Conservation (phyloP, 1,140 invertebrate species). For the Eupristina koningsbergeri region DNA sequence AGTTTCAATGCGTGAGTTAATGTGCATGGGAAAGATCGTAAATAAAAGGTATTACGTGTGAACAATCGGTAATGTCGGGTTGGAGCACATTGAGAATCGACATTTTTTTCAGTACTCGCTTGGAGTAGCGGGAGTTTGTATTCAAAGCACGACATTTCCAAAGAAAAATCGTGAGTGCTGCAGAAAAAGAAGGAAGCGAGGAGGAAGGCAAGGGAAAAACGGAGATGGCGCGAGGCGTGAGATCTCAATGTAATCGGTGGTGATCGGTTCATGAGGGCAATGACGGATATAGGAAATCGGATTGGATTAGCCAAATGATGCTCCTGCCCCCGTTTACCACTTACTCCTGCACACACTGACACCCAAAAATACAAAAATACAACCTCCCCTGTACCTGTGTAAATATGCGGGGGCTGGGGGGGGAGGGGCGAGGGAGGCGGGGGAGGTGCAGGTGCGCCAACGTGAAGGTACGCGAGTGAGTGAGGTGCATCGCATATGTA, state of each 20-base stretch:
- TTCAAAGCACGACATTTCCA: slow-evolving; percentile 17
- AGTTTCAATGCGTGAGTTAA: background rate
- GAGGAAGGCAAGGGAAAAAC: background rate
- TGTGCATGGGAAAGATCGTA: background rate
- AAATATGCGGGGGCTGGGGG: background rate
- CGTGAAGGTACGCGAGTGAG: slow-evolving; percentile 71
- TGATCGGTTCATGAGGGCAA: slow-evolving; percentile 52
- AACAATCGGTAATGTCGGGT: background rate
- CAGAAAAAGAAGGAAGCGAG: background rate
- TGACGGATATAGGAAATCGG: no score
- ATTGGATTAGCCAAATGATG: slow-evolving; percentile 66
- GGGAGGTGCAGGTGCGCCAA: slow-evolving; percentile 25
- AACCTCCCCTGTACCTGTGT: background rate
- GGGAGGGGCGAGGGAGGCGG: background rate
- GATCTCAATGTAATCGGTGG: slow-evolving; percentile 52
- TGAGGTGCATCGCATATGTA: slow-evolving; percentile 68
- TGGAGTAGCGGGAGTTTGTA: background rate
- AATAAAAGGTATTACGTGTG: background rate
- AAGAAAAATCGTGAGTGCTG: background rate
- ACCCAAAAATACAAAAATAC: background rate
- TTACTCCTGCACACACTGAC: slow-evolving; percentile 28
- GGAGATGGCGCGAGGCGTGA: slow-evolving; percentile 41
- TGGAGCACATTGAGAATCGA: background rate
- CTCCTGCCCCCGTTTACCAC: slow-evolving; percentile 53
- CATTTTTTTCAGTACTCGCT: background rate